phyloP scores from a whole-genome alignment of 2,888 invertebrate species.

The Calameuta filiformis region DNA sequence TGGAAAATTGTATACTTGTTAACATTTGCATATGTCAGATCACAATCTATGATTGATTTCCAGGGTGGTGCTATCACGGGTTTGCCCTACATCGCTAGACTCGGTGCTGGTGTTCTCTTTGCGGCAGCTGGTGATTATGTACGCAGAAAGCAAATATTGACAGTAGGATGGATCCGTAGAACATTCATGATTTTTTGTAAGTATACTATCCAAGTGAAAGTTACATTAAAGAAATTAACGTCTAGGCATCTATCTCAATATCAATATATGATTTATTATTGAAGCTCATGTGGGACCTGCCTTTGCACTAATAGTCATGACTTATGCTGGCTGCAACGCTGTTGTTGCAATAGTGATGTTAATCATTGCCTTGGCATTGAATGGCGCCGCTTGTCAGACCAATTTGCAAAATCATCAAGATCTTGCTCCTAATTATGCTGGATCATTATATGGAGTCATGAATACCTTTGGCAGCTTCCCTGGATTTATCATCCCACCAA shows the following conservation, averaged over 20 bases:
- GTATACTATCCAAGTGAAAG: conserved; percentile 22
- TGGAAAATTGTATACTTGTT: conserved; percentile 7
- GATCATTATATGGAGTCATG: conserved; percentile 63
- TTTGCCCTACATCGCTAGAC: conserved; percentile 78
- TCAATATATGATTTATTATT: background rate
- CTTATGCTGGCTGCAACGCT: conserved; percentile 56
- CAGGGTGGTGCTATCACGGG: conserved; percentile 80
- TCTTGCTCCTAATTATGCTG: conserved; percentile 63
- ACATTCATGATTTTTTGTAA: conserved; percentile 61
- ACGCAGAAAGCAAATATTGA: conserved; percentile 66
- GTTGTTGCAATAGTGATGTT: conserved; percentile 53
- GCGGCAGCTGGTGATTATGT: conserved; percentile 79
- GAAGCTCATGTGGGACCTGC: conserved; percentile 67
- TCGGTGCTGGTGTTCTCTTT: conserved; percentile 77
- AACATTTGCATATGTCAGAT: background rate
- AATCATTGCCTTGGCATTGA: conserved; percentile 52
- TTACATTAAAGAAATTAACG: background rate
- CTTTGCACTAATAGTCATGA: conserved; percentile 65
- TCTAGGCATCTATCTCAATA: background rate
- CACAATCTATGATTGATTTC: conserved; percentile 2
- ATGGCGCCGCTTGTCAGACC: conserved; percentile 63
- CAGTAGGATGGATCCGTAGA: conserved; percentile 61
- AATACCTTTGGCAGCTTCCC: conserved; percentile 63
- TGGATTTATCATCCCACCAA: conserved; percentile 60
- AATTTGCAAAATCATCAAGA: conserved; percentile 63